Evolutionary conservation across 2,888 invertebrate species (phyloP).

Genomic region (Parapristionchus giblindavisi): DNA sequence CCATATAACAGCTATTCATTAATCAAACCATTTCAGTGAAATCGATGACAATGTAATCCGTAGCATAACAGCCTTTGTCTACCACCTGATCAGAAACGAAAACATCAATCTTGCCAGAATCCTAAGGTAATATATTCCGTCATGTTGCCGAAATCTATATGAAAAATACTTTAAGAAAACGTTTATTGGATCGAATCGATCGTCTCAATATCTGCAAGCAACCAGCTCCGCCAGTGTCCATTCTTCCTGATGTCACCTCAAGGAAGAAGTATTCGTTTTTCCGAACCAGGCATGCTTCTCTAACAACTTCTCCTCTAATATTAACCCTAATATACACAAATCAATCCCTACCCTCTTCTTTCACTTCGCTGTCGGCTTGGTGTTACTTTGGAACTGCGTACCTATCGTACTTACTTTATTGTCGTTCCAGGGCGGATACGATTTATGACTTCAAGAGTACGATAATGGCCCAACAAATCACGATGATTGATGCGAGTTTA

Average conservation of each 20-base stretch:
- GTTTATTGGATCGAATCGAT: slow-evolving; percentile 56
- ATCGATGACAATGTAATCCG: slow-evolving; percentile 47
- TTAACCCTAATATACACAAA: too few relatives aligned
- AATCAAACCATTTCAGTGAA: slow-evolving; percentile 70
- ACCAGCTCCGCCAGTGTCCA: not conserved
- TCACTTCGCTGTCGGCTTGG: too few relatives aligned
- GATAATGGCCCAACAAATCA: slow-evolving; percentile 98
- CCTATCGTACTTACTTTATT: not conserved
- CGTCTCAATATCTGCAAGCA: slow-evolving; percentile 30
- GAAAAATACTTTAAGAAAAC: slow-evolving; percentile 43
- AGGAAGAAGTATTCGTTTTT: slow-evolving; percentile 39
- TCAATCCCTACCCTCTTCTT: too few relatives aligned
- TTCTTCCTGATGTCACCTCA: slow-evolving; percentile 17
- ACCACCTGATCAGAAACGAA: slow-evolving; percentile 88
- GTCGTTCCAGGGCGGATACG: slow-evolving; percentile 51
- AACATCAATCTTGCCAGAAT: slow-evolving; percentile 84
- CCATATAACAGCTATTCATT: slow-evolving; percentile 56
- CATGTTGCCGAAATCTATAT: not conserved
- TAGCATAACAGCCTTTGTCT: slow-evolving; percentile 86
- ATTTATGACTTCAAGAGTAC: slow-evolving; percentile 82
- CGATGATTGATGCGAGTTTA: slow-evolving; percentile 89
- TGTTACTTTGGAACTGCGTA: not conserved
- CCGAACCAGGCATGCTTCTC: slow-evolving; percentile 36
- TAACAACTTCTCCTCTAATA: slow-evolving; percentile 13
- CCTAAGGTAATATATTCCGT: slow-evolving; percentile 49